Percentiles rank a stretch among this genome's conserved stretches.
These are phyloP conservation scores for Porites lutea DNA, from an alignment of 64 coral and sea anemone genomes.

Conservation along the genomic window DNA sequence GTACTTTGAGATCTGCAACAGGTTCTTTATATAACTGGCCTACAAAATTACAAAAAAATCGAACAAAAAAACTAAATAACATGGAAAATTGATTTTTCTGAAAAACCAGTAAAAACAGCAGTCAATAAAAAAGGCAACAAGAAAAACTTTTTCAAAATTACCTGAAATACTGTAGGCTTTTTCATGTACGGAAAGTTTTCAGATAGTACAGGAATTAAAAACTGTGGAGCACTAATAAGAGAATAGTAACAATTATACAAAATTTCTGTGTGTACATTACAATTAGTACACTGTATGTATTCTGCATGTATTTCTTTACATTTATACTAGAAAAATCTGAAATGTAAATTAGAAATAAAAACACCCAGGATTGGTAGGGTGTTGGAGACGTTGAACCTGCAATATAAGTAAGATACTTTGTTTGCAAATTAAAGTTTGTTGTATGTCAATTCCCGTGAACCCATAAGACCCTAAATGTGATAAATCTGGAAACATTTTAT, in stretches of 20 bases:
- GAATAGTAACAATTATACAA: not conserved
- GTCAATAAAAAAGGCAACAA: not conserved
- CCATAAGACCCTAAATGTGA: too few relatives aligned
- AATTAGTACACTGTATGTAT: not conserved
- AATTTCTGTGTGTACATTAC: not conserved
- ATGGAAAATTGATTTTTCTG: not conserved
- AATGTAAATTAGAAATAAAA: too few relatives aligned
- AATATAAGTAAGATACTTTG: too few relatives aligned
- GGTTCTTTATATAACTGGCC: conserved; percentile 93
- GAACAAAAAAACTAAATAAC: not conserved
- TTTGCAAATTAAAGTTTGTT: too few relatives aligned
- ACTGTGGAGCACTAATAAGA: conserved; percentile 72
- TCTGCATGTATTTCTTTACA: too few relatives aligned
- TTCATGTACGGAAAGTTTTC: conserved; percentile 90
- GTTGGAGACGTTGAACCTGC: too few relatives aligned
- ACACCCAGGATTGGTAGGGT: too few relatives aligned
- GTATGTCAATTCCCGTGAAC: too few relatives aligned
- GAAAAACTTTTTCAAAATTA: not conserved
- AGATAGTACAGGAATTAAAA: conserved; percentile 81
- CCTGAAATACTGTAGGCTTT: conserved; percentile 78
- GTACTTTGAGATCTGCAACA: conserved; percentile 75
- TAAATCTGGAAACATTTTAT: too few relatives aligned
- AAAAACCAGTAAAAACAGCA: not conserved
- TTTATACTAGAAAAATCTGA: too few relatives aligned
- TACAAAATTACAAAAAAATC: conserved; percentile 34